A percentile compares a stretch with the other conserved stretches of the same genome.
phyloP scores from a whole-genome alignment of 2,113 vertebrate species.

The Xenus cinereus region DNA sequence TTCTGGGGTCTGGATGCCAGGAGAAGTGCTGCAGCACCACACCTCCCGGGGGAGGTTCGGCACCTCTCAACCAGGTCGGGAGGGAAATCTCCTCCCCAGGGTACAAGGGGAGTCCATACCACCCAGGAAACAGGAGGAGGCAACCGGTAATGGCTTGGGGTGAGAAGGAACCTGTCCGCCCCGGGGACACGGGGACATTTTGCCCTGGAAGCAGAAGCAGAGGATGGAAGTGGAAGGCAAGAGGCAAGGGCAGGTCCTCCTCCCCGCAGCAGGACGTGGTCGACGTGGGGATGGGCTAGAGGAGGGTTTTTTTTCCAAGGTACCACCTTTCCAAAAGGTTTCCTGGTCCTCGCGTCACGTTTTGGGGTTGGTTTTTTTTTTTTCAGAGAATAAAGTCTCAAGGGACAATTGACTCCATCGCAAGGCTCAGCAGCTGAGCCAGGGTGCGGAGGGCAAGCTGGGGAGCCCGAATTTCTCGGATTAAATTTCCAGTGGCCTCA shows the following conservation, averaged over 20 bases:
- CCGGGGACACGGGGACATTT: fast-evolving
- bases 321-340: neutral
- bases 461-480: neutral
- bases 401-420: fast-evolving
- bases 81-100: neutral
- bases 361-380: neutral
- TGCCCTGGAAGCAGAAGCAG: neutral
- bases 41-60: neutral
- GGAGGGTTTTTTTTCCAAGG: neutral
- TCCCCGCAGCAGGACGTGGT: fast-evolving
- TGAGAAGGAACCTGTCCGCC: neutral
- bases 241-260: neutral
- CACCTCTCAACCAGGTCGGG: neutral
- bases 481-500: neutral
- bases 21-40: neutral
- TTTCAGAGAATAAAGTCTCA: neutral
- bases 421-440: neutral
- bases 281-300: neutral
- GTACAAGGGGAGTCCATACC: fast-evolving
- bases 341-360: neutral
- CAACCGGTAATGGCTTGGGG: fast-evolving
- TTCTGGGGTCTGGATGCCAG: neutral
- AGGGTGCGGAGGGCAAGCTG: neutral
- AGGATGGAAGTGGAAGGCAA: neutral
- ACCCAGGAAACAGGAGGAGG: neutral